Evolutionary conservation across 2,113 vertebrate species (phyloP), one percentile per base, ranked within the genome.

Genomic region (Lamprotornis superbus): DNA sequence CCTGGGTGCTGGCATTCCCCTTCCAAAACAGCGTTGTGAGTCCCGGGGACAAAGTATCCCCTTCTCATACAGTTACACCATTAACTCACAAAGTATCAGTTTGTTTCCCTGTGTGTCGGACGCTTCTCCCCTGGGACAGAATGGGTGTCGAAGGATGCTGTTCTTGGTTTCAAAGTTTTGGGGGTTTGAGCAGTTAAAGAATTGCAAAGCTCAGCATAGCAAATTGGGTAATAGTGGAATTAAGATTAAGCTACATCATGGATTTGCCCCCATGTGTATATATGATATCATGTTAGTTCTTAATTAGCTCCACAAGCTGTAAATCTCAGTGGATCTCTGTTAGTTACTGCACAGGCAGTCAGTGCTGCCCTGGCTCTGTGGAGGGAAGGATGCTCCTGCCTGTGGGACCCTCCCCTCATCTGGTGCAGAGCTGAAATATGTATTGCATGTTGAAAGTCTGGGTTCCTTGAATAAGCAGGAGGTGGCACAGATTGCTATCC

Each of bases 341-440:
- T 20, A 23, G 47, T 10, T 12, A 5, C 35, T 9, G 55, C 2
- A 10, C 7, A 7, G n/a, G 69, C 42, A 53, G 28, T 2, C 39
- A 19, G 27, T 6, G 28, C 24, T 71, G 3, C 17, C 11, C 40
- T 11, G 5, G 40, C 12, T 7, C 39, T 28, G 19, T 2, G 4
- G 1, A 8, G 14, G 28, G 55, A 53, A 42, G 40, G 24, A 49
- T 3, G 22, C 19, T 94, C 14, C n/a, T 35, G 59, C 50, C 18
- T 15, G 14, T 25, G 40, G 46, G 46, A 65, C n/a, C 22, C 59
- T 74, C 28, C 9, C 15, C 5, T 52, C 19, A 0, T 6, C 11
- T 23, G 7, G 1, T 17, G n/a, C 46, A 6, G 40, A 49, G 37
- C 53, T 3, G 1, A 60, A 65, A 61, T 2, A 0, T 0, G 13